Conservation (phyloP, 1,140 invertebrate species). For the Bombus superbus region DNA sequence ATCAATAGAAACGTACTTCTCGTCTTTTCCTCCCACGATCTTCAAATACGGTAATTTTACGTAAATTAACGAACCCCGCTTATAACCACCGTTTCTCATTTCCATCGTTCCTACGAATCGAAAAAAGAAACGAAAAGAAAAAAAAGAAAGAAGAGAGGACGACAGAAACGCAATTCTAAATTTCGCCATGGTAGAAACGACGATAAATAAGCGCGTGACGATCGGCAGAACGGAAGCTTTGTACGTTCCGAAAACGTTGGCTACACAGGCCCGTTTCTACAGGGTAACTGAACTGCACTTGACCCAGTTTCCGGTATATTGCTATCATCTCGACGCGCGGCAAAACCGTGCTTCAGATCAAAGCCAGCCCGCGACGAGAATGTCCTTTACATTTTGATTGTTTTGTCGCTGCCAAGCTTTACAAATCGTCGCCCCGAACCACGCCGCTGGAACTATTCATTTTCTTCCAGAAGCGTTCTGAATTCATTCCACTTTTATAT, state of each 20-base stretch:
- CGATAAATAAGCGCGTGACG: constrained; percentile 3
- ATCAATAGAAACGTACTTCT: too few species aligned
- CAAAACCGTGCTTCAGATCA: constrained; percentile 34
- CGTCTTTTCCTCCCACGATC: too few species aligned
- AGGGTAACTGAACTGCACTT: constrained; percentile 49
- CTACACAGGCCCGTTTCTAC: neutral
- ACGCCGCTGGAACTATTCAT: constrained; percentile 24
- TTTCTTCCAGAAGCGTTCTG: neutral
- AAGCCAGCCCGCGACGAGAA: constrained; percentile 1
- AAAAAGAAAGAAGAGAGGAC: too few species aligned
- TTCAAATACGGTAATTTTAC: too few species aligned
- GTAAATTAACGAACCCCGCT: too few species aligned
- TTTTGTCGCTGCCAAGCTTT: constrained; percentile 16
- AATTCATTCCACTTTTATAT: neutral
- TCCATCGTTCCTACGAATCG: too few species aligned
- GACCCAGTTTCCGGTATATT: constrained; percentile 40
- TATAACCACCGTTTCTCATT: too few species aligned
- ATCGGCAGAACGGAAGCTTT: neutral
- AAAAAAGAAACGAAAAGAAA: neutral
- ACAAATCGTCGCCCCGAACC: constrained; percentile 5
- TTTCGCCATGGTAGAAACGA: neutral
- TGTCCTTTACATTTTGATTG: constrained; percentile 40
- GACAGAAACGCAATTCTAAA: neutral
- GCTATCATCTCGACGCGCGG: constrained; percentile 39
- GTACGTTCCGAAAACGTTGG: constrained; percentile 24